Evolutionary conservation across 1,140 invertebrate species (phyloP).

Genomic region (Macrosteles quadrilineatus): DNA sequence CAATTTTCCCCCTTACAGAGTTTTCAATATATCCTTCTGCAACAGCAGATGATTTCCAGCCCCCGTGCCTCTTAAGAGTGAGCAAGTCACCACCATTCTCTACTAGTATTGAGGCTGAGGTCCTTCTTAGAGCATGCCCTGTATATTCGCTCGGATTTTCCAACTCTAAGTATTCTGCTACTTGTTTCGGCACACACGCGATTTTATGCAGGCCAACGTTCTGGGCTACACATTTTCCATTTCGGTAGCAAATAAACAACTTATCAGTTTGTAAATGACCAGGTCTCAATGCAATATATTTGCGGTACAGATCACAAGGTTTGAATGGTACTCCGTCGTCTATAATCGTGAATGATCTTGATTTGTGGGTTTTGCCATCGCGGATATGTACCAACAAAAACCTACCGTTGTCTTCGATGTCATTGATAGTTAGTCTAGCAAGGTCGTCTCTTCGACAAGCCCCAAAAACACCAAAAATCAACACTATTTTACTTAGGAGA

Average conservation of each 20-base stretch:
- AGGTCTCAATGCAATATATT: background rate
- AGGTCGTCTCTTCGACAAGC: background rate
- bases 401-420: background rate
- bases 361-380: background rate
- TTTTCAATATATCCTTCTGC: constrained; percentile 25
- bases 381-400: background rate
- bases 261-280: background rate
- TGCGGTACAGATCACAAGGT: background rate
- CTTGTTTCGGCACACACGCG: constrained; percentile 3
- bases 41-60: constrained; percentile 21
- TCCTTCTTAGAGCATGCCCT: background rate
- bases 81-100: constrained; percentile 24
- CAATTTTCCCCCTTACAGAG: too few species aligned
- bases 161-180: constrained; percentile 6
- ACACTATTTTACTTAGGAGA: constrained; percentile 5
- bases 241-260: constrained; percentile 6
- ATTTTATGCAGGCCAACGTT: constrained; percentile 22
- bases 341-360: background rate
- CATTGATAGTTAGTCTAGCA: background rate
- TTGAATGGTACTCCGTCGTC: background rate
- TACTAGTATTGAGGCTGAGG: constrained; percentile 27
- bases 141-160: background rate
- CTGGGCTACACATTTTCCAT: constrained; percentile 9
- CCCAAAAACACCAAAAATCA: constrained; percentile 1
- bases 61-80: constrained; percentile 26